Evolutionary conservation across 2,888 invertebrate species (phyloP), one percentile per base, ranked within the genome.

Genomic region (Lepeophtheirus nordmannii): DNA sequence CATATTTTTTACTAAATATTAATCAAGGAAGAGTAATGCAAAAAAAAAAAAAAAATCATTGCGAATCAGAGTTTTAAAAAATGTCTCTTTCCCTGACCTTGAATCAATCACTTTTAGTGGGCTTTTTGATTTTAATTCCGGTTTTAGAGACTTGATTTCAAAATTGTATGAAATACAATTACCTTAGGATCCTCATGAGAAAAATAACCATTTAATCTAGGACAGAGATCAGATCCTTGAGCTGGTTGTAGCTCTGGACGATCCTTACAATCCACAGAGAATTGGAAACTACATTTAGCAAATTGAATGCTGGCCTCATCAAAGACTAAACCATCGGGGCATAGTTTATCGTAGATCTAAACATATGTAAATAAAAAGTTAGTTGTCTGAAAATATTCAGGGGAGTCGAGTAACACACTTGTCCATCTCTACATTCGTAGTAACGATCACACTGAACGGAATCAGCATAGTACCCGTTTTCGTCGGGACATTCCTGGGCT

Each of bases 321-420:
- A 76, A 90, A 91, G 64, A 91, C 88, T 58, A 91, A 80, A 68
- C 91, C 91, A 75, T 91, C 91, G 5, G 89, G 86, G 73, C 91
- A 91, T 5, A 88, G 76, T 75, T 88, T 88, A 72, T 84, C 83
- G 69, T 79, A 40, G 12, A 66, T 59, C 66, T 66, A 38, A 14
- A 10, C 14, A 65, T 38, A 58, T 12, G 20, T 17, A 57, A 17
- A 39, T n/a, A 62, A 1, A 40, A 12, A 41, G 5, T 23, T 37
- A 56, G 53, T 63, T 53, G 14, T 46, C 5, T 22, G 30, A 30
- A 30, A 30, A 30, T 7, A 7, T 30, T 30, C 7, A 30, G 7
- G 7, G 30, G 30, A 30, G 3, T 30, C 30, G 7, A 30, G 7
- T 3, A 22, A 23, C 65, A 83, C 41, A 86, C 81, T 0, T 79